Evolutionary conservation across 2,797 vertebrate genomes (phyloP).

Genomic region (Brachyrhaphis roseni): DNA sequence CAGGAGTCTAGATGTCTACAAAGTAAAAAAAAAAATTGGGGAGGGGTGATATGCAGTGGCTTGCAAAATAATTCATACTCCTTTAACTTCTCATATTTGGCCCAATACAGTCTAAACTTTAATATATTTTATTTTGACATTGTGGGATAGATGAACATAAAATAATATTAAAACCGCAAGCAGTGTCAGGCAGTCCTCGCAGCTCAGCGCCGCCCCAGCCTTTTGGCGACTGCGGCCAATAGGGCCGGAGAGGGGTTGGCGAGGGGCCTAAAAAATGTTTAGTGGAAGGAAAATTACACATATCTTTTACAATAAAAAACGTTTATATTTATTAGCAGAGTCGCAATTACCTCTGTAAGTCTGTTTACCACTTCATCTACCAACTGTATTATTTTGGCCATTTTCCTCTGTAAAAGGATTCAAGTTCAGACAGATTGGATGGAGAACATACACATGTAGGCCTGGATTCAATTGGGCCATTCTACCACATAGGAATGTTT

Average conservation of each 20-base stretch:
- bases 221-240: too few species aligned
- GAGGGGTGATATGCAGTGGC: background rate
- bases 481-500: background rate
- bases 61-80: background rate
- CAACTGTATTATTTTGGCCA: background rate
- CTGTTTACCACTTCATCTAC: background rate
- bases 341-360: background rate
- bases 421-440: background rate
- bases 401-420: background rate
- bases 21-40: constrained; percentile 27
- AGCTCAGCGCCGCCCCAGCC: too few species aligned
- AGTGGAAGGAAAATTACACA: too few species aligned
- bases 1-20: constrained; percentile 33
- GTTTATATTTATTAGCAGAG: background rate
- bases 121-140: background rate
- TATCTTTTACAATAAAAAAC: background rate
- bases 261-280: too few species aligned
- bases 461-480: background rate
- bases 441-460: background rate
- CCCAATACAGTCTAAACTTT: background rate
- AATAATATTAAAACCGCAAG: background rate
- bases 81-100: background rate
- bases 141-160: background rate
- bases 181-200: too few species aligned
- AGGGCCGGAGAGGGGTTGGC: too few species aligned